A percentile compares a stretch with the other conserved stretches of the same genome.
These are phyloP conservation scores for Archips crataeganus DNA, from an alignment of 2,888 invertebrate genomes.

Conservation along the genomic window DNA sequence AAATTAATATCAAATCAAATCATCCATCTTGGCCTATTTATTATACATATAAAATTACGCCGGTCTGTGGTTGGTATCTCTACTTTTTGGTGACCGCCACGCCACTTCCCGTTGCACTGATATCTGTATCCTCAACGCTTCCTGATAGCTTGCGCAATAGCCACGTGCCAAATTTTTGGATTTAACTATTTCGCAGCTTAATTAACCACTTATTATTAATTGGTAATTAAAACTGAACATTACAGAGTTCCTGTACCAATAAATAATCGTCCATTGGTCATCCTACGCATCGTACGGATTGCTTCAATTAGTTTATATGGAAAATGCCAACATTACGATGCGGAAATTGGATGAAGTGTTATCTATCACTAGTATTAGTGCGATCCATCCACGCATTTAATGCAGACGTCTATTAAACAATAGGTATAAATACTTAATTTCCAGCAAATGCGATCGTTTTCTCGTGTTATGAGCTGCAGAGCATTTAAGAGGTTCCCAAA, in stretches of 20 bases:
- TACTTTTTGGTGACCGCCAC: constrained; percentile 58
- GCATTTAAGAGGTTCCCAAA: no score
- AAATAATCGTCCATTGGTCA: background rate
- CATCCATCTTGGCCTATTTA: constrained; percentile 1
- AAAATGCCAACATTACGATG: background rate
- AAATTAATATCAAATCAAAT: background rate
- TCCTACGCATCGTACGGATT: background rate
- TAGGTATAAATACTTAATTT: no score
- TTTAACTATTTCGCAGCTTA: constrained; percentile 25
- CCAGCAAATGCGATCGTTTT: no score
- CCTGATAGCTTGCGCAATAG: constrained; percentile 72
- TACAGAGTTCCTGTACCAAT: background rate
- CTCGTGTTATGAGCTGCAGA: no score
- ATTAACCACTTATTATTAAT: constrained; percentile 4
- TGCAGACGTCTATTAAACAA: no score
- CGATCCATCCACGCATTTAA: no score
- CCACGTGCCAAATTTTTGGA: constrained; percentile 52
- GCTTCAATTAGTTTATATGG: background rate
- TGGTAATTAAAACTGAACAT: background rate
- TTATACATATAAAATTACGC: constrained; percentile 21
- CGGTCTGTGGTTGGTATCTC: constrained; percentile 34
- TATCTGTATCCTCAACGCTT: constrained; percentile 65
- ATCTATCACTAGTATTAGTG: background rate
- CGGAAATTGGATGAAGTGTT: background rate
- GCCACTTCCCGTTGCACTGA: constrained; percentile 70